A percentile compares a stretch with the other conserved stretches of the same genome.
These are phyloP conservation scores for Ptychoptera albimana DNA, from an alignment of 2,888 invertebrate species.

Conservation along the genomic window DNA sequence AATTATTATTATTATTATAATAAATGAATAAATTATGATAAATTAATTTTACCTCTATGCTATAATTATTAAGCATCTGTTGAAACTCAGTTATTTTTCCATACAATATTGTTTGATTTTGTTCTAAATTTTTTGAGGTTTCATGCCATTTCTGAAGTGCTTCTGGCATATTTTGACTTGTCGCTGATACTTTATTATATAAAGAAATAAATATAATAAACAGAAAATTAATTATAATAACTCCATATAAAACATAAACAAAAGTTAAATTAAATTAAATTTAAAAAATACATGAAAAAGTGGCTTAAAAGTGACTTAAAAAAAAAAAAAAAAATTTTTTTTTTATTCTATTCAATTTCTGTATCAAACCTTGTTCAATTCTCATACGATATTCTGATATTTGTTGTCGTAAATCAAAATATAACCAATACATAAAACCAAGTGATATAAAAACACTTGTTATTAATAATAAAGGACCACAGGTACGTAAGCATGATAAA, in stretches of 20 bases:
- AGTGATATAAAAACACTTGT: constrained; percentile 20
- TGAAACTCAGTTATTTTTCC: constrained; percentile 40
- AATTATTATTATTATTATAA: background rate
- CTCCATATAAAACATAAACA: background rate
- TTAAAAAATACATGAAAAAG: background rate
- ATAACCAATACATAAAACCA: constrained; percentile 26
- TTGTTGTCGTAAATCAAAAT: constrained; percentile 28
- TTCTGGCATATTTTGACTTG: constrained; percentile 51
- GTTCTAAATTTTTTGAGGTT: constrained; percentile 45
- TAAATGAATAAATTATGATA: background rate
- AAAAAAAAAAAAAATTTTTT: background rate
- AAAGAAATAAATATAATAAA: background rate
- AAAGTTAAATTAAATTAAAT: background rate
- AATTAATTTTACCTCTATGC: constrained; percentile 28
- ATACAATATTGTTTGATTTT: constrained; percentile 47
- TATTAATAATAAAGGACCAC: constrained; percentile 22
- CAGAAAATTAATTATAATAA: constrained; percentile 1
- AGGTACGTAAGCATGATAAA: constrained; percentile 21
- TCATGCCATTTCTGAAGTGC: constrained; percentile 56
- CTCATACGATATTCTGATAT: constrained; percentile 26
- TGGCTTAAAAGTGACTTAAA: background rate
- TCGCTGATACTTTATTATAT: constrained; percentile 39
- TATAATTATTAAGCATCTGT: constrained; percentile 36
- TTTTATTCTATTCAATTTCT: background rate
- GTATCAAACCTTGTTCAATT: constrained; percentile 25